Base-by-base conservation (phyloP, 2,797 vertebrate species). In the Sphaeramia orbicularis region DNA sequence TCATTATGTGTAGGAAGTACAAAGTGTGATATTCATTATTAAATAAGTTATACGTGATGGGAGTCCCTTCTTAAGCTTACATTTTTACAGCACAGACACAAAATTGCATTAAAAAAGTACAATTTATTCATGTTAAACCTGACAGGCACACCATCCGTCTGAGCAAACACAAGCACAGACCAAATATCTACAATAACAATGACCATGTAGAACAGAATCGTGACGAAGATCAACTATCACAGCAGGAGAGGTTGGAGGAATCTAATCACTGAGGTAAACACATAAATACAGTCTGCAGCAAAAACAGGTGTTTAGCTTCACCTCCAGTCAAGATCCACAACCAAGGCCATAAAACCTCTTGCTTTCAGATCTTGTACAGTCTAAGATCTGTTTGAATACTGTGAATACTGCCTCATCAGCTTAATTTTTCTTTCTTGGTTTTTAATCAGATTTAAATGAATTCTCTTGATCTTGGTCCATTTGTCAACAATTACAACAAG, bases 41-140 rank as follows among this genome's bases (percentile, higher is more conserved):
- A 18, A 50, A 48, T 16, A 48, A 6, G 18, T n/a, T n/a, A n/a
- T 5, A 50, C 51, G 2, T 18, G 61, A 44, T 36, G 3, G 27
- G 3, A 30, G 27, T 0, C 0, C 37, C 10, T 36, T 62, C 24
- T 24, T 21, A 4, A 52, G 53, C 58, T 4, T 24, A 55, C 52
- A 15, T 5, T 16, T 55, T 42, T n/a, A 48, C 14, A 54, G 36
- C 43, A 74, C 30, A 18, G 52, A 61, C 14, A n/a, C 14, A n/a
- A 65, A 55, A 47, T 9, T 10, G 12, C 0, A 60, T 62, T 43
- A 78, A 81, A 40, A 35, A 2, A 15, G 15, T 3, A 11, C 16
- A 9, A 10, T 84, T 83, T 84, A 89, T 91, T 92, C 38, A 89
- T 42, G 51, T 65, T 81, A 66, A 84, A 81, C 45, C 69, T 79